Base-by-base conservation (phyloP, 1,140 invertebrate species). In the Anoplolepis gracilipes region DNA sequence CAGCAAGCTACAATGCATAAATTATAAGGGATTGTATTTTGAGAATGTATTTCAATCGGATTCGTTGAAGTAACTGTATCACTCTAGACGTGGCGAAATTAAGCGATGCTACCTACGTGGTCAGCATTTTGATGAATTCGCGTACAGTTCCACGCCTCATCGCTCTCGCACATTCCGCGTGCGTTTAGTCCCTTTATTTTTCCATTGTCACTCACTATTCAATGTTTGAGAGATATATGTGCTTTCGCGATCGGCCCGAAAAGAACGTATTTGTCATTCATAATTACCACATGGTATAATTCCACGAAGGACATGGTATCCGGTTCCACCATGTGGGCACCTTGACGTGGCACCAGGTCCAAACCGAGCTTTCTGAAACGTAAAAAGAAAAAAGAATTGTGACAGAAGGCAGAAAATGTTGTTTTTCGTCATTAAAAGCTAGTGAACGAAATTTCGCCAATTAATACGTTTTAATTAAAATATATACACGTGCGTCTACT, bases 261-360 rank as follows among this genome's bases (percentile, higher is more conserved):
- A 36, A 67, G 5, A 33, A 64, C 1, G 7, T 67, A 5, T 19
- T 46, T 61, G 4, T 28, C 64, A 36, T 13, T 67, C 11, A 0
- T 90, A 92, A 94, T 93, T 95, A 97, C 96, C 87, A 99, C 97
- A 92, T 98, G 96, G 94, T 98, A 98, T 1, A 99, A 95, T 91
- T 98, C 97, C 13, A 99, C 97, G 7, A 98, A 96, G 76, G 98
- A 98, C 93, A 98, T 97, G 42, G 97, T 96, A 88, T 98, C 97
- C 28, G 98, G 97, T 94, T 99, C 98, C 5, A 99, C 98, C 93
- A 98, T 98, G 91, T 98, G 96, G 30, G 97, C 96, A 49, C 98
- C 98, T 89, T 97, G 96, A 49, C 98, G 95, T 0, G 98, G 98
- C 22, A 99, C 98, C 91, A 99, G 93, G 95, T 99, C 99, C 89